Conservation (phyloP, 2,888 invertebrate species). For the Sarcophaga variegata region DNA sequence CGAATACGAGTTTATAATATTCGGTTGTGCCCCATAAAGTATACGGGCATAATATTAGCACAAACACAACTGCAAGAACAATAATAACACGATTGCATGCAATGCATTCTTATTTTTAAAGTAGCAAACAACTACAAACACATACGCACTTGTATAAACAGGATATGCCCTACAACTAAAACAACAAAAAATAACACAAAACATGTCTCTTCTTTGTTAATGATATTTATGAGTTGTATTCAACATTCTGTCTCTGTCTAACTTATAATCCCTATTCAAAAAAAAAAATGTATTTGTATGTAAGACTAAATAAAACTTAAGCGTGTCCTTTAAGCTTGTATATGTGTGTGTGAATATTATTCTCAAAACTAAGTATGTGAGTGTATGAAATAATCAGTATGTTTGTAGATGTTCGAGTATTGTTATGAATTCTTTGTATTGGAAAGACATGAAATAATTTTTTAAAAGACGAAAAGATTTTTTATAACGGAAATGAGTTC, state of each 20-base stretch:
- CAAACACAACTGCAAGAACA: constrained; percentile 10
- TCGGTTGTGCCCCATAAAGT: not conserved
- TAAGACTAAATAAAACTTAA: constrained; percentile 21
- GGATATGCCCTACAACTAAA: not conserved
- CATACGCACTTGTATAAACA: not conserved
- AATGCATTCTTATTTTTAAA: constrained; percentile 52
- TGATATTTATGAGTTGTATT: constrained; percentile 54
- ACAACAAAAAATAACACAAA: no score
- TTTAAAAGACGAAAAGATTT: constrained; percentile 37
- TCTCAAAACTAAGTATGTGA: not conserved
- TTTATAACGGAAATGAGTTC: constrained; percentile 50
- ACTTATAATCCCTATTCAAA: no score
- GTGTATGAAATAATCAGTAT: constrained; percentile 48
- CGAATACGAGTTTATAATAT: not conserved
- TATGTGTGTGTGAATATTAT: not conserved
- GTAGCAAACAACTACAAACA: constrained; percentile 33
- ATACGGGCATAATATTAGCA: constrained; percentile 1
- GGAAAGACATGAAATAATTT: constrained; percentile 55
- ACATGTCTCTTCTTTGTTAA: constrained; percentile 18
- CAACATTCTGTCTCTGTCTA: not conserved
- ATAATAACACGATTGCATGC: constrained; percentile 58
- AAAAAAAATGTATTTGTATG: constrained; percentile 1
- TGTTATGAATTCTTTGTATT: constrained; percentile 66
- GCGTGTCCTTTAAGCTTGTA: constrained; percentile 1
- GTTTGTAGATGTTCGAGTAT: constrained; percentile 59